Percentiles rank a stretch among this genome's conserved stretches.
Evolutionary conservation across 2,113 vertebrate species (phyloP).

Genomic region (Silurus asotus): DNA sequence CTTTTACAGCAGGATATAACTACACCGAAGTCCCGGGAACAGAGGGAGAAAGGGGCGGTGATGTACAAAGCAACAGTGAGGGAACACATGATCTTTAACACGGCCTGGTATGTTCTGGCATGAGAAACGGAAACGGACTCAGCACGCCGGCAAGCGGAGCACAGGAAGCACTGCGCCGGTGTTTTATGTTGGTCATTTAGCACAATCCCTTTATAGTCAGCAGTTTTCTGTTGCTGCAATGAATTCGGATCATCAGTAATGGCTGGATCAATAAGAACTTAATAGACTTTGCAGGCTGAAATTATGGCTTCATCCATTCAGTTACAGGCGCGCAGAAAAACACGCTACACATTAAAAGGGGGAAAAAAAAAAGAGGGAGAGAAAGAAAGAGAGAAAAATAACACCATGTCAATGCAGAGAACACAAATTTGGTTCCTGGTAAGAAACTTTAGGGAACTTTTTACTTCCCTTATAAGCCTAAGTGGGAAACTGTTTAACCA

Average conservation of each 20-base stretch:
- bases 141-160: slow-evolving; percentile 5
- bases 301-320: slow-evolving; percentile 51
- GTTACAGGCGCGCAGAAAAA: slow-evolving; percentile 57
- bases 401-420: neutral
- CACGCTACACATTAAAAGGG: slow-evolving; percentile 17
- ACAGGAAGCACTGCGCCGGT: slow-evolving; percentile 18
- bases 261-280: slow-evolving; percentile 78
- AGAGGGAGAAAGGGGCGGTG: neutral
- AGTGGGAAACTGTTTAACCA: neutral
- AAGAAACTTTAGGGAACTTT: neutral
- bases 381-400: slow-evolving; percentile 21
- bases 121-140: slow-evolving; percentile 3
- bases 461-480: neutral
- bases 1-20: slow-evolving; percentile 34
- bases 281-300: slow-evolving; percentile 65
- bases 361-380: slow-evolving; percentile 41
- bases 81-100: slow-evolving; percentile 31
- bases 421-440: neutral
- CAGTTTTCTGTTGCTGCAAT: slow-evolving; percentile 69
- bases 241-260: slow-evolving; percentile 79
- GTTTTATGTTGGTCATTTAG: slow-evolving; percentile 75
- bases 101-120: slow-evolving; percentile 1
- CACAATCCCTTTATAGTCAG: slow-evolving; percentile 73
- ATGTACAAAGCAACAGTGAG: slow-evolving; percentile 24
- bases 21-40: slow-evolving; percentile 17